These are phyloP conservation scores for Catharus bicknelli DNA, from an alignment of 2,113 vertebrate genomes.

Conservation along the genomic window DNA sequence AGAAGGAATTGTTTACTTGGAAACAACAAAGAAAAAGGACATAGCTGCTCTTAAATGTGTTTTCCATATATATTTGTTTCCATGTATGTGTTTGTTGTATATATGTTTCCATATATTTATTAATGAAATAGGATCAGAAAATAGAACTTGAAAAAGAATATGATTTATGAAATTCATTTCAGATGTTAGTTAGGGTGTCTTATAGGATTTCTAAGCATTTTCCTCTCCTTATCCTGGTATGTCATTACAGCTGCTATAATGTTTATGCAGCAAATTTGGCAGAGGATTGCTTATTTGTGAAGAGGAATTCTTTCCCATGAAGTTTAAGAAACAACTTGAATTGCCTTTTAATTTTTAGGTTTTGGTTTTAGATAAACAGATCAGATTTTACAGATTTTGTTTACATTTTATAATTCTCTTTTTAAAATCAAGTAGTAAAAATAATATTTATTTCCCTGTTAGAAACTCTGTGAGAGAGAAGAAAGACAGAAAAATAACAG, in stretches of 20 bases:
- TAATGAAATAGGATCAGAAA: not conserved
- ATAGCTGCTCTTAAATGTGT: not conserved
- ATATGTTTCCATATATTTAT: not conserved
- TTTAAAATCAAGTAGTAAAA: slow-evolving; percentile 12
- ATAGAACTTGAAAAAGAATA: not conserved
- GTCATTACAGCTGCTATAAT: not conserved
- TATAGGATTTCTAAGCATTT: not conserved
- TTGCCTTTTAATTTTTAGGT: slow-evolving; percentile 1
- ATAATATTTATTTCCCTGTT: not conserved
- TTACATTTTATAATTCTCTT: not conserved
- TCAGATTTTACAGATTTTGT: not conserved
- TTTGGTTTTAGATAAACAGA: not conserved
- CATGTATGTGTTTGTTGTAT: not conserved
- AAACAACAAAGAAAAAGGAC: not conserved
- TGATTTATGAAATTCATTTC: not conserved
- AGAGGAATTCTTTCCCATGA: not conserved
- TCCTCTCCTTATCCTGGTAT: not conserved
- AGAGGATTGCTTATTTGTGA: not conserved
- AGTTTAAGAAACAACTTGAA: not conserved
- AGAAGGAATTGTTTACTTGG: not conserved
- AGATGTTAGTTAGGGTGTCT: not conserved
- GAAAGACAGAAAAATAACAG: not conserved
- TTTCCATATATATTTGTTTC: not conserved
- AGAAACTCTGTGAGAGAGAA: not conserved
- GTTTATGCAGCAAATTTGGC: not conserved